Percentiles rank a stretch among this genome's conserved stretches.
Evolutionary conservation across 2,888 invertebrate species (phyloP).

Genomic region (Ephialtes manifestator): DNA sequence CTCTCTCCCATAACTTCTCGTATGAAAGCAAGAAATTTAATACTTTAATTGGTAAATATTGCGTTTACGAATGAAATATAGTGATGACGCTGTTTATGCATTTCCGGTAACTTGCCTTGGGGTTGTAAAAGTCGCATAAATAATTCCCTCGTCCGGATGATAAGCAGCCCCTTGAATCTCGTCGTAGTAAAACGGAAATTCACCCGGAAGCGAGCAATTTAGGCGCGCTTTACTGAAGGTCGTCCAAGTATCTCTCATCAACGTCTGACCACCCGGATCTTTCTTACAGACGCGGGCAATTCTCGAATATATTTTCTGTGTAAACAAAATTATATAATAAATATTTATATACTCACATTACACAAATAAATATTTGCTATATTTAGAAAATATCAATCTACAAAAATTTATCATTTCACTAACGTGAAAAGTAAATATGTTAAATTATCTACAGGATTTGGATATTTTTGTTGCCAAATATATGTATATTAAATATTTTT

Average conservation of each 20-base stretch:
- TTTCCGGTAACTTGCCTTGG: slow-evolving; percentile 88
- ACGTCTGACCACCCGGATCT: slow-evolving; percentile 92
- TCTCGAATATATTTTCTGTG: slow-evolving; percentile 94
- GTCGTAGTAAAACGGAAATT: slow-evolving; percentile 95
- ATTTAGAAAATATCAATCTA: not conserved
- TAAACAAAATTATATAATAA: slow-evolving; percentile 55
- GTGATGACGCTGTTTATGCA: not conserved
- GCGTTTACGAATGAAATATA: not conserved
- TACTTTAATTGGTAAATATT: not conserved
- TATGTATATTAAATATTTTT: too few species aligned
- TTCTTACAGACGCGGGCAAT: slow-evolving; percentile 97
- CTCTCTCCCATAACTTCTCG: slow-evolving; percentile 26
- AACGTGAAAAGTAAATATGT: not conserved
- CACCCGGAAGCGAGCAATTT: slow-evolving; percentile 94
- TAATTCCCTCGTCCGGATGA: slow-evolving; percentile 91
- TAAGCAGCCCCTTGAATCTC: slow-evolving; percentile 95
- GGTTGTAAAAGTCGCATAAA: slow-evolving; percentile 95
- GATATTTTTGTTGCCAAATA: not conserved
- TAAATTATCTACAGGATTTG: too few species aligned
- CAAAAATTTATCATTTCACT: not conserved
- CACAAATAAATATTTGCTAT: not conserved
- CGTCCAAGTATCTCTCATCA: slow-evolving; percentile 95
- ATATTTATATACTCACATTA: not conserved
- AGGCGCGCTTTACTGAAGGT: slow-evolving; percentile 95
- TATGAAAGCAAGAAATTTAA: slow-evolving; percentile 28